These are phyloP conservation scores for Caloenas nicobarica DNA, from an alignment of 2,113 vertebrate genomes.

Conservation along the genomic window DNA sequence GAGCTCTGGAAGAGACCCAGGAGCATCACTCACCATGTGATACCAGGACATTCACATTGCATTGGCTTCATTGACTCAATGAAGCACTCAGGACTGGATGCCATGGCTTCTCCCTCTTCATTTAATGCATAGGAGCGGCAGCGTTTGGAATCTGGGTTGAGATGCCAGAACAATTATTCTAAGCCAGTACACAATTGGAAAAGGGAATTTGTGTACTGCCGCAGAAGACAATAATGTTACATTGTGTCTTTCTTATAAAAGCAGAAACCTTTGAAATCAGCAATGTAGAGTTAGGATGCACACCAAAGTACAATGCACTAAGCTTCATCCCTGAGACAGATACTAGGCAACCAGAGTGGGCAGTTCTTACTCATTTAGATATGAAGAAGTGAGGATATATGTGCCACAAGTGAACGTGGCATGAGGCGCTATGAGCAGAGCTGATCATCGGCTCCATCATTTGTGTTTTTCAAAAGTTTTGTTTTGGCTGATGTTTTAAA, in stretches of 20 bases:
- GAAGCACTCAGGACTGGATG: background rate
- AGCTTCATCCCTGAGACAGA: background rate
- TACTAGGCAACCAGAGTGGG: background rate
- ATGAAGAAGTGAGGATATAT: background rate
- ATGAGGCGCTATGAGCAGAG: background rate
- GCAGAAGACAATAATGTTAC: background rate
- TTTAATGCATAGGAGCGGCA: background rate
- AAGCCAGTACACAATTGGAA: rapidly evolving
- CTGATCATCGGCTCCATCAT: background rate
- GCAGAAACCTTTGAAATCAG: background rate
- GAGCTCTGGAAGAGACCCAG: background rate
- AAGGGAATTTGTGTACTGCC: background rate
- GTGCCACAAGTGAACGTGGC: background rate
- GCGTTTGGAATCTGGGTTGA: background rate
- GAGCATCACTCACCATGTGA: rapidly evolving
- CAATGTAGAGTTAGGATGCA: background rate
- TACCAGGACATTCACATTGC: rapidly evolving
- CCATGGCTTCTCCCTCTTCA: background rate
- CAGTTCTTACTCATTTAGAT: background rate
- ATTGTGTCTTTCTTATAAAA: background rate
- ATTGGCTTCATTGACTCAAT: background rate
- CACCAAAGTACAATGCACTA: background rate
- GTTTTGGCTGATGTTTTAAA: background rate
- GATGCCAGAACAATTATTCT: background rate
- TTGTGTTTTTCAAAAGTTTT: background rate